A percentile compares a stretch with the other conserved stretches of the same genome.
These are phyloP conservation scores for Diachrysia chrysitis DNA, from an alignment of 2,888 invertebrate genomes.

Conservation along the genomic window DNA sequence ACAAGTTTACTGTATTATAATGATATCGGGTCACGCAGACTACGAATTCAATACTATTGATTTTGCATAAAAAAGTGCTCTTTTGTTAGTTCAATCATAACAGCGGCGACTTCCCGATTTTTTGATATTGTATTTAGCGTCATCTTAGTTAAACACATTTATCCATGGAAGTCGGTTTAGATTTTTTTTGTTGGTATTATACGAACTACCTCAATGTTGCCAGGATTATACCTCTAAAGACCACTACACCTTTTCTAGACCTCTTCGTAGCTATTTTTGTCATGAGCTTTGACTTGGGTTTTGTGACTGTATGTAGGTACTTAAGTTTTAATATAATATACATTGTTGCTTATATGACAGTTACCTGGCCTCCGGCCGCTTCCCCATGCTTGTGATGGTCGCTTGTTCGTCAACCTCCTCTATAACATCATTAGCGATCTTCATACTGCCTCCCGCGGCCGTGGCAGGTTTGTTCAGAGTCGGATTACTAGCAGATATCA, in stretches of 20 bases:
- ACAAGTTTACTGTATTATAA: constrained; percentile 13
- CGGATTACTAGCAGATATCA: constrained; percentile 83
- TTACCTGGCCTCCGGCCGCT: constrained; percentile 84
- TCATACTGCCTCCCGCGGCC: constrained; percentile 88
- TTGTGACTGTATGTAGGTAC: no score
- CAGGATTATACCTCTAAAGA: no score
- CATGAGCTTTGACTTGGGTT: no score
- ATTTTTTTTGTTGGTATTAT: no score
- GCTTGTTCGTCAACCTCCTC: constrained; percentile 95
- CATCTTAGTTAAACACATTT: neutral
- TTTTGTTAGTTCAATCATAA: neutral
- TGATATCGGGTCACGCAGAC: constrained; percentile 1
- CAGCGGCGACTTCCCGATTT: neutral
- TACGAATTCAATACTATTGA: neutral
- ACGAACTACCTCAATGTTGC: no score
- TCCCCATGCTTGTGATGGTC: constrained; percentile 93
- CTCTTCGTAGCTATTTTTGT: no score
- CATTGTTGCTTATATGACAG: neutral
- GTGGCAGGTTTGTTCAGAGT: constrained; percentile 78
- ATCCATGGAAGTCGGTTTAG: no score
- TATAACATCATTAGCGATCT: constrained; percentile 92
- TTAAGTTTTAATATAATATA: neutral
- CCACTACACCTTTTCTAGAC: no score
- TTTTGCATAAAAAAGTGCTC: neutral
- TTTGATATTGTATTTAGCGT: neutral